phyloP scores from a whole-genome alignment of 2,113 vertebrate genomes.

The Athene cunicularia region DNA sequence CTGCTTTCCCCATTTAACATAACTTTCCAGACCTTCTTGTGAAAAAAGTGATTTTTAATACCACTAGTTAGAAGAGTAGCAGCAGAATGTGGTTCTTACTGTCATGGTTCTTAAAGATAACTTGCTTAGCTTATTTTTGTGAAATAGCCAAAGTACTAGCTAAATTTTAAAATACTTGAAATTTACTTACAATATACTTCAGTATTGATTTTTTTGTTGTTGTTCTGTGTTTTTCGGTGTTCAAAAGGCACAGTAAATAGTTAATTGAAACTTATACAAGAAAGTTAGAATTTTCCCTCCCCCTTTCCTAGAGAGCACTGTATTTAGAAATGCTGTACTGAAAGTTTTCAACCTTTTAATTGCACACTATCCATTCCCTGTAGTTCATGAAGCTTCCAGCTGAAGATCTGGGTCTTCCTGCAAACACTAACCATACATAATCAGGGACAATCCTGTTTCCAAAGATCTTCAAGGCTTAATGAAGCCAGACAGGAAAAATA shows the following conservation, averaged over 20 bases:
- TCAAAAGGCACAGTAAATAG: neutral
- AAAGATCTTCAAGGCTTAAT: constrained; percentile 5
- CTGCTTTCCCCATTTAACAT: neutral
- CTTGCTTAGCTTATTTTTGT: neutral
- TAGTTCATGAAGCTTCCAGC: neutral
- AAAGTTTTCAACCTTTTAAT: neutral
- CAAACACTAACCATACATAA: neutral
- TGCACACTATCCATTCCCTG: neutral
- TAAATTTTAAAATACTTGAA: neutral
- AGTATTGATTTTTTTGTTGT: neutral
- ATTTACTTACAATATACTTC: neutral
- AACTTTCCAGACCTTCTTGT: neutral
- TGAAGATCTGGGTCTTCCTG: neutral
- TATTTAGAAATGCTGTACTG: neutral
- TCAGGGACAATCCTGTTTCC: neutral
- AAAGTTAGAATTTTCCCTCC: neutral
- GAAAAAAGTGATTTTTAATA: neutral
- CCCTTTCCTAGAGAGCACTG: neutral
- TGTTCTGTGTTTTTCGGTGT: neutral
- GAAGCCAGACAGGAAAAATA: constrained; percentile 38
- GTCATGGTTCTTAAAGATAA: neutral
- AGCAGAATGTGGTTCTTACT: neutral
- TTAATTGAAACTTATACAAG: neutral
- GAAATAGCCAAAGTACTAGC: neutral
- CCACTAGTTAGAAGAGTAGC: neutral